Conservation (phyloP, 1,140 invertebrate genomes). For the Caenorhabditis brenneri region DNA sequence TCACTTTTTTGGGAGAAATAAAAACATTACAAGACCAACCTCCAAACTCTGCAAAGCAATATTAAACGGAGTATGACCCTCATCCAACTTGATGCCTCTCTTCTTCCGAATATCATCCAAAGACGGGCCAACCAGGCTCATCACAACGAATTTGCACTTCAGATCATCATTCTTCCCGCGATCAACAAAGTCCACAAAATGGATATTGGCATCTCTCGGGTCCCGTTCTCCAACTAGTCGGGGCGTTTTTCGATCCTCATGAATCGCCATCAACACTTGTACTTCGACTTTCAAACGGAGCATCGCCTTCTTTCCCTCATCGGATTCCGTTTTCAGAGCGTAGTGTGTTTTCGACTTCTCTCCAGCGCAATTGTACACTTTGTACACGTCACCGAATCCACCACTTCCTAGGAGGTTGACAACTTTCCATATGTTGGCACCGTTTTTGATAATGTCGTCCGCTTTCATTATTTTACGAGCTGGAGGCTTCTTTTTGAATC, state of each 20-base stretch:
- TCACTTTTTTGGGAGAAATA: too few species aligned
- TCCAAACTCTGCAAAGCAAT: neutral
- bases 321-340: neutral
- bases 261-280: neutral
- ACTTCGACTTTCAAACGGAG: conserved; percentile 18
- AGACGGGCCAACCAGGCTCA: conserved; percentile 6
- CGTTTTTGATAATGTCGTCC: neutral
- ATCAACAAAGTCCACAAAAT: conserved; percentile 1
- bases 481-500: neutral
- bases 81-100: neutral
- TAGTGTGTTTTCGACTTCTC: neutral
- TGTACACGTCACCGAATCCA: neutral
- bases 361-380: neutral
- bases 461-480: neutral
- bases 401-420: neutral
- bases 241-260: neutral
- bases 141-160: conserved; percentile 16
- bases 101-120: conserved; percentile 12
- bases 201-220: neutral
- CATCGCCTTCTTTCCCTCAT: neutral
- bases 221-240: neutral
- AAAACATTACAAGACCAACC: neutral
- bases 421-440: neutral
- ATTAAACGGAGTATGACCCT: neutral
- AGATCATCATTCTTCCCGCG: neutral